Evolutionary conservation across 2,797 vertebrate species (phyloP).

Genomic region (Sylvia borin): DNA sequence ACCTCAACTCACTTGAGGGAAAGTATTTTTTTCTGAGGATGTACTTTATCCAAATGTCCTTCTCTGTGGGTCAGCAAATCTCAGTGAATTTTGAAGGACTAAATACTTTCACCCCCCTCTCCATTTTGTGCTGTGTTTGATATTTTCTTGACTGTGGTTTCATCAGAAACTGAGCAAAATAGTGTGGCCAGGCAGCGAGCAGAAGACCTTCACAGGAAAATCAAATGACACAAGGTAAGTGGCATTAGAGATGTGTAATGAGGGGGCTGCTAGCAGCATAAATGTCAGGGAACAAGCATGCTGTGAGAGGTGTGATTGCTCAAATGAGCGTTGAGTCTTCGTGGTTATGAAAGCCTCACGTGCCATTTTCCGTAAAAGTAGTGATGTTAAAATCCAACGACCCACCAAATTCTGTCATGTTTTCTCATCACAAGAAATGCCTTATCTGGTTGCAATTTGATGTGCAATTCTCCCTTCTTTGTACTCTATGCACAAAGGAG

Average conservation of each 20-base stretch:
- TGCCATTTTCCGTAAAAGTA: neutral
- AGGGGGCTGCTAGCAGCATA: constrained; percentile 23
- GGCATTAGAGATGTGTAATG: constrained; percentile 17
- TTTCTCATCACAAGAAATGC: neutral
- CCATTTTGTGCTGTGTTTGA: neutral
- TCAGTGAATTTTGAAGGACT: neutral
- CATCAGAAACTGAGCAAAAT: neutral
- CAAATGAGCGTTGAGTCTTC: neutral
- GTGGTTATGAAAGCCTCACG: neutral
- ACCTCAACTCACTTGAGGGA: neutral
- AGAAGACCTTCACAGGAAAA: constrained; percentile 48
- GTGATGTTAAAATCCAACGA: constrained; percentile 9
- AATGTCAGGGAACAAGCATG: constrained; percentile 45
- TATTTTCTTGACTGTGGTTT: neutral
- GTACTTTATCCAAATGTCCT: neutral
- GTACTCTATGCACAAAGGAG: neutral
- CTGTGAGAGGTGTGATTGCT: constrained; percentile 39
- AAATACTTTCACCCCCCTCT: neutral
- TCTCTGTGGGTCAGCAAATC: neutral
- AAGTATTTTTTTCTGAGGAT: neutral
- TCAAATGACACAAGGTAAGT: constrained; percentile 10
- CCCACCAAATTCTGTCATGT: constrained; percentile 20
- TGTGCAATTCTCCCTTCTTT: neutral
- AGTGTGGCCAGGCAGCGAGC: neutral
- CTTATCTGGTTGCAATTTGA: neutral